A percentile compares a stretch with the other conserved stretches of the same genome.
Evolutionary conservation across 2,113 vertebrate genomes (phyloP).

Genomic region (Hemiprocne comata): DNA sequence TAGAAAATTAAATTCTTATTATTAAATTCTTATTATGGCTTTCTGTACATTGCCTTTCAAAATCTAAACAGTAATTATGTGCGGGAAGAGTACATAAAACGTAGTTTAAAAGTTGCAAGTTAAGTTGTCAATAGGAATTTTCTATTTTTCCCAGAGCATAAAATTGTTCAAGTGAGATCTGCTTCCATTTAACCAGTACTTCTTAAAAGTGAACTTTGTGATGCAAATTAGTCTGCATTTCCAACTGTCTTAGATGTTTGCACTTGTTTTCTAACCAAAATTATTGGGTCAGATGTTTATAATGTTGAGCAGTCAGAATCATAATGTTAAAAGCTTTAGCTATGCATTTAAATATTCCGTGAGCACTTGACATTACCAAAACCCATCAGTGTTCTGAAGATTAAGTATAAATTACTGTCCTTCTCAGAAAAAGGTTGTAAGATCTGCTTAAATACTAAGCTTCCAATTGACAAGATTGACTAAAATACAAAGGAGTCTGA

Average conservation of each 20-base stretch:
- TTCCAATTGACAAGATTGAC: not conserved
- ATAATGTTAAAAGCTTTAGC: not conserved
- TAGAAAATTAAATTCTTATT: not conserved
- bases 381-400: not conserved
- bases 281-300: not conserved
- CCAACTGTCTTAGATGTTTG: not conserved
- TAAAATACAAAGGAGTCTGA: not conserved
- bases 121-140: not conserved
- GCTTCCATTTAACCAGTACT: not conserved
- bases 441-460: not conserved
- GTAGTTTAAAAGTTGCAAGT: not conserved
- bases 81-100: not conserved
- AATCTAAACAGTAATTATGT: not conserved
- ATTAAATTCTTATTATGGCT: not conserved
- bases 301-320: not conserved
- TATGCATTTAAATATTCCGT: not conserved
- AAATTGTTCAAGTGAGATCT: not conserved
- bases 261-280: not conserved
- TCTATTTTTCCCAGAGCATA: not conserved
- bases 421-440: not conserved
- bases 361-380: not conserved
- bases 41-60: not conserved
- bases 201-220: not conserved
- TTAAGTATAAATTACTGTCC: not conserved
- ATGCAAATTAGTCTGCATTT: not conserved